Percentiles rank a stretch among this genome's conserved stretches.
phyloP scores from a whole-genome alignment of 2,797 vertebrate species.

The Trematomus bernacchii region DNA sequence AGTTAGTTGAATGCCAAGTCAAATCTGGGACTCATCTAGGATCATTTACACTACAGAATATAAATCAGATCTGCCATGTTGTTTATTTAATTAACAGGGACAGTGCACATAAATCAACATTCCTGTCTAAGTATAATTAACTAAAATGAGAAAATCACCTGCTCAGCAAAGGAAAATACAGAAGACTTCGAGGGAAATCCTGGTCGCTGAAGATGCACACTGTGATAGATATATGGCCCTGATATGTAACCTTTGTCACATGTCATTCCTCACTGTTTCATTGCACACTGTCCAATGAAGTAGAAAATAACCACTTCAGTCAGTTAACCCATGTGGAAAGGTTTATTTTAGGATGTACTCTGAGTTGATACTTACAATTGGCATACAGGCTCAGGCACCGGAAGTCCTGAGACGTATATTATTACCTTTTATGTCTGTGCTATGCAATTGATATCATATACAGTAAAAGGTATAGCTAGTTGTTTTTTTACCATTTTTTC shows the following conservation, averaged over 20 bases:
- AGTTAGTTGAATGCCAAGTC: not conserved
- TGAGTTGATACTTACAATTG: slow-evolving; percentile 1
- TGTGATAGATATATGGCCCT: not conserved
- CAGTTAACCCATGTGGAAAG: not conserved
- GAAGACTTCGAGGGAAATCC: not conserved
- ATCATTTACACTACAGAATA: not conserved
- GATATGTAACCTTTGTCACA: not conserved
- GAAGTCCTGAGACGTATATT: not conserved
- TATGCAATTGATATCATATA: not conserved
- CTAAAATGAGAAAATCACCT: not conserved
- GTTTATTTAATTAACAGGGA: too few relatives aligned
- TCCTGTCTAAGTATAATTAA: not conserved
- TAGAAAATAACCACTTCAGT: slow-evolving; percentile 12
- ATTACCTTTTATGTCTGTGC: not conserved
- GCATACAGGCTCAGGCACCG: not conserved
- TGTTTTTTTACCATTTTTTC: not conserved
- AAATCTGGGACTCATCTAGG: too few relatives aligned
- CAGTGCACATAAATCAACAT: too few relatives aligned
- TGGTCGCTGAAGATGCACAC: not conserved
- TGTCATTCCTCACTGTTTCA: not conserved
- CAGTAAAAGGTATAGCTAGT: not conserved
- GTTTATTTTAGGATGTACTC: slow-evolving; percentile 13
- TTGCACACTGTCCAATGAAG: slow-evolving; percentile 6
- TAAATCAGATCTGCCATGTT: not conserved
- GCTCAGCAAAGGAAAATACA: not conserved